Base-by-base conservation (phyloP, 2,113 vertebrate species). In the Centropus bengalensis region DNA sequence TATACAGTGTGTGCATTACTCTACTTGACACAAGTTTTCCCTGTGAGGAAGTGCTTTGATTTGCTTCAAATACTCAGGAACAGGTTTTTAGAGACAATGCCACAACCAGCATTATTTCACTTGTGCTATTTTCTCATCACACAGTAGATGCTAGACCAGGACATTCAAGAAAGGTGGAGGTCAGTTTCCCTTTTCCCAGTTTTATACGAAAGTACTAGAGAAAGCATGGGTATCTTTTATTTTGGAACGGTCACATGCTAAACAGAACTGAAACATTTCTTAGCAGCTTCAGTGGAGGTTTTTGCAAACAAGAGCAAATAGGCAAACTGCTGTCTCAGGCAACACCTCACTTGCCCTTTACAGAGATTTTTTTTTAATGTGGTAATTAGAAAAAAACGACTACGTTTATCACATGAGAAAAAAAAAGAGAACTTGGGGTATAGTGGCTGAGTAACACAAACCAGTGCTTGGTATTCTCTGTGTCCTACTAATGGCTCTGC, bases 51-150 rank as follows among this genome's bases (percentile, higher is more conserved):
- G 40, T 52, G 49, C 47, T 59, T 60, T 55, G 73, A 80, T 86
- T 86, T 91, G n/a, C 67, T 75, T 78, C 66, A 71, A 44, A 79
- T 74, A 60, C 22, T 75, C 44, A 64, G 42, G 44, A 87, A 24
- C 5, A 44, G 10, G 6, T 68, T 63, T 49, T 86, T 18, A 78
- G 24, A 81, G 69, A 63, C 81, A 69, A 89, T 33, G 17, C 20
- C 22, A 20, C 28, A 85, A 28, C 12, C 42, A 67, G 24, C 56
- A 47, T 45, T 60, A 75, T 47, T 16, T 45, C 14, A 15, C 14
- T 32, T n/a, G 21, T 40, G 32, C 16, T 81, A 27, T 58, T 83
- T 70, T 21, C 20, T 70, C 64, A 67, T 23, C 32, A 36, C 8
- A 16, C 2, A 2, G n/a, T 17, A 5, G 55, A 21, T 74, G 64